Evolutionary conservation across 2,888 invertebrate species (phyloP).

Genomic region (Phlogophora meticulosa): DNA sequence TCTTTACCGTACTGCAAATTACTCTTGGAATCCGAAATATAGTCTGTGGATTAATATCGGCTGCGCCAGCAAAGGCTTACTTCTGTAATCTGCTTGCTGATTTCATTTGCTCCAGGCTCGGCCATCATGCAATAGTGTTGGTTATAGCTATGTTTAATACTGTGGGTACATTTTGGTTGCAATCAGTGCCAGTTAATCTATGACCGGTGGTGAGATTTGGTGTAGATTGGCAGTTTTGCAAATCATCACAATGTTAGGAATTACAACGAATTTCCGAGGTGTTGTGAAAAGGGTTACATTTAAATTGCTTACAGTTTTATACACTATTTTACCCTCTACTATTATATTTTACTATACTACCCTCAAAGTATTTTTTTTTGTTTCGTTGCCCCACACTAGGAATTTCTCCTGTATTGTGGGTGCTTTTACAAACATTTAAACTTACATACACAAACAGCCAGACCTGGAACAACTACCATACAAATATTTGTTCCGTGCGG

Average conservation of each 20-base stretch:
- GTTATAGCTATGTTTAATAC: slow-evolving; percentile 1
- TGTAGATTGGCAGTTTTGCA: background rate
- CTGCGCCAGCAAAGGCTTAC: slow-evolving; percentile 17
- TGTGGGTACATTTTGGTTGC: slow-evolving; percentile 16
- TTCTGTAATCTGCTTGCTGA: slow-evolving; percentile 40
- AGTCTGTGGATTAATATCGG: slow-evolving; percentile 29
- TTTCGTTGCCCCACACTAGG: too few species aligned
- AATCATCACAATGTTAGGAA: background rate
- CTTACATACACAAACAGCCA: too few species aligned
- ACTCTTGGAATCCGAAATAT: slow-evolving; percentile 26
- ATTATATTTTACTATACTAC: too few species aligned
- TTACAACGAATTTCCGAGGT: background rate
- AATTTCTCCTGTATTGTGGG: too few species aligned
- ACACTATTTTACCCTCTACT: too few species aligned
- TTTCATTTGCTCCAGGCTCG: slow-evolving; percentile 32
- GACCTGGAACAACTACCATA: too few species aligned
- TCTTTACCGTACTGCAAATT: slow-evolving; percentile 17
- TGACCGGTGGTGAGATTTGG: slow-evolving; percentile 6
- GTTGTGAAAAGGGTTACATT: too few species aligned
- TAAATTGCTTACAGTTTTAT: too few species aligned
- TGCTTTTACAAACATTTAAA: too few species aligned
- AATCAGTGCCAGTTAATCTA: slow-evolving; percentile 36
- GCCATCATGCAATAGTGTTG: slow-evolving; percentile 10
- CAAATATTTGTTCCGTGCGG: too few species aligned
- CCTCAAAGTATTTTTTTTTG: too few species aligned